Evolutionary conservation across 1,140 invertebrate species (phyloP), one percentile per base, ranked within the genome.

Genomic region (Brachionus asplanchnoidis): DNA sequence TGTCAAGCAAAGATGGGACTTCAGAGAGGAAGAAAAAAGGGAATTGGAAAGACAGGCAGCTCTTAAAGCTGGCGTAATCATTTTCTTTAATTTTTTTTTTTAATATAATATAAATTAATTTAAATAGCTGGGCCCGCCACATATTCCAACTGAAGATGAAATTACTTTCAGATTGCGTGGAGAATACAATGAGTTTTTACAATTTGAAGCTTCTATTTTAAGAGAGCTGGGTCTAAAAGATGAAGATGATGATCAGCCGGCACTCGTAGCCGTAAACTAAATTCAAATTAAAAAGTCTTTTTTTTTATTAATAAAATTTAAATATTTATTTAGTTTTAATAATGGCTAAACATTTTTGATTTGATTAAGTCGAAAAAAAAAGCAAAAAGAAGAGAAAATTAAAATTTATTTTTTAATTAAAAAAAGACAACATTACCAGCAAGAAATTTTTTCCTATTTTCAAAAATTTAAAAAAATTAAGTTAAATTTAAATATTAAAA

Each of bases 1-100:
- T 66, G 73, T 84, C n/a, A 84, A 84, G 53, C n/a, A 84, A 65
- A 32, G 84, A 36, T 84, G 84, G 84, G 53, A 84, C 40, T 42
- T 84, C 12, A 53, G 84, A 36, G 84, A 84, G 20, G 84, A 84
- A 40, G 84, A 84, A 66, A 84, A 84, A 84, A 65, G 73, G 17
- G 84, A 84, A 77, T 42, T 68, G 17, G 84, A 84, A 28, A 65
- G 68, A 44, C 40, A 50, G 23, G 68, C 68, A 17, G 17, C 68
- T 7, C 23, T 75, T n/a, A 84, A 84, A 78, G 68, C 68, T 28
- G 84, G 84, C 14, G 68, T 84, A 70, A 68, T 23, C 36, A 36
- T 42, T 66, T 17, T 68, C 40, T 66, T 44, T 17, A 5, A 84
- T 40, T 68, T 84, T 36, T 70, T 65, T 32, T 23, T 66, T 44